Base-by-base conservation (phyloP, 92 coral and sea anemone genomes). In the Nematostella vectensis region DNA sequence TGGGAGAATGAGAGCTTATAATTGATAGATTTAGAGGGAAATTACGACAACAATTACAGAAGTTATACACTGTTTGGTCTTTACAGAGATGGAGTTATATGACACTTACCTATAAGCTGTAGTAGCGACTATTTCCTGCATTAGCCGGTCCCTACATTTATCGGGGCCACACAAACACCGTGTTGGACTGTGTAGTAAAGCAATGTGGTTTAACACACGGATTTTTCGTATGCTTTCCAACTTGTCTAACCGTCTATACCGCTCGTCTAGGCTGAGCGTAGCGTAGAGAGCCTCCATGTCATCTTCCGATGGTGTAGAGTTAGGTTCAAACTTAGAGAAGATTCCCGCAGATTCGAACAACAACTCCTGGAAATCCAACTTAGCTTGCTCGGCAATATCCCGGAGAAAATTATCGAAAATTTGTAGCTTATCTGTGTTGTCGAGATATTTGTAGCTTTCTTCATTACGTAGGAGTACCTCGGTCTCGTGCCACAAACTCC, bases 101-200 rank as follows among this genome's bases (percentile, higher is more conserved):
- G n/a, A n/a, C n/a, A n/a, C 63, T 66, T 75, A 93, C 99, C 99
- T 75, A 74, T 86, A 78, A 15, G 93, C 86, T 19, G 99, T 93
- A 1, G 99, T 86, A 1, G 99, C 88, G 17, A 93, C 99, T 17
- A 93, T 77, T 65, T 86, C 99, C 50, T 93, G 99, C 87, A 93
- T 93, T 27, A 93, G 63, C 2, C 81, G 77, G 77, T 93, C 99
- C 49, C 94, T 87, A 33, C 99, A 93, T 58, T 83, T 82, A 47
- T 83, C 96, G 23, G 94, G 88, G 39, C 99, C 99, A 52, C 96
- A 78, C 27, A 93, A 55, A 57, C 99, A 93, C 64, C 99, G 59
- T 12, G 87, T 78, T 2, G 93, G 82, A 37, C 99, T 93, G 72
- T 93, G 83, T 43, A 93, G 57, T 50, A 93, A 54, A n/a, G 99